A percentile compares a stretch with the other conserved stretches of the same genome.
These are phyloP conservation scores for Salvelinus fontinalis DNA, from an alignment of 2,113 vertebrate species.

Conservation along the genomic window DNA sequence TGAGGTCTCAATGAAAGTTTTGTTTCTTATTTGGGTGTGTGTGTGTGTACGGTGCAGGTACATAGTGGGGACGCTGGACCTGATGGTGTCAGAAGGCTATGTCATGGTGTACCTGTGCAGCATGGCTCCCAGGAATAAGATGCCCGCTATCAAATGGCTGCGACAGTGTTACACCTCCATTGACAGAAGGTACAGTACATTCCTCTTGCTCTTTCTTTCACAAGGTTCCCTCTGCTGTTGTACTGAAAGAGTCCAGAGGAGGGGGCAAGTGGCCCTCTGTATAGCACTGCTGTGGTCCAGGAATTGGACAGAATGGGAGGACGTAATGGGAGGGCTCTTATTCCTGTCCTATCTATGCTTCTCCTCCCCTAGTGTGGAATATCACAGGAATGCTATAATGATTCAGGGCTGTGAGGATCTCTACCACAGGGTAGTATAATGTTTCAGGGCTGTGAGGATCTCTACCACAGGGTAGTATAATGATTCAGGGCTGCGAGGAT, in stretches of 20 bases:
- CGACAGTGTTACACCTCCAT: slow-evolving; percentile 79
- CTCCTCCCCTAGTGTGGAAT: slow-evolving; percentile 32
- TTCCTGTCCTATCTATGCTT: slow-evolving; percentile 9
- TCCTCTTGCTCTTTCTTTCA: neutral
- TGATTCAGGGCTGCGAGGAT: slow-evolving; percentile 3
- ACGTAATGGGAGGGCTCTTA: no score
- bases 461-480: neutral
- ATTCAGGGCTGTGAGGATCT: no score
- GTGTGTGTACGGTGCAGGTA: slow-evolving; percentile 68
- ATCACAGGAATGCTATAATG: slow-evolving; percentile 37
- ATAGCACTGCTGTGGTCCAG: no score
- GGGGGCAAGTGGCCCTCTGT: neutral
- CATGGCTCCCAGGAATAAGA: slow-evolving; percentile 73
- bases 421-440: no score
- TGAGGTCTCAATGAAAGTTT: neutral
- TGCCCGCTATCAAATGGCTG: slow-evolving; percentile 80
- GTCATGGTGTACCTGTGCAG: slow-evolving; percentile 81
- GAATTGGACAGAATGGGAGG: no score
- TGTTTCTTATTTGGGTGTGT: neutral
- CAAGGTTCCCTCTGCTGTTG: neutral
- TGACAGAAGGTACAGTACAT: slow-evolving; percentile 66
- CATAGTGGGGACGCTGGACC: slow-evolving; percentile 80
- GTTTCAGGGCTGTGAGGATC: no score
- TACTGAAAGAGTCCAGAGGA: neutral
- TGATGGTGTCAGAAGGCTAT: slow-evolving; percentile 82